A percentile compares a stretch with the other conserved stretches of the same genome.
Evolutionary conservation across 2,797 vertebrate genomes (phyloP).

Genomic region (Bryconaethiops microstoma): DNA sequence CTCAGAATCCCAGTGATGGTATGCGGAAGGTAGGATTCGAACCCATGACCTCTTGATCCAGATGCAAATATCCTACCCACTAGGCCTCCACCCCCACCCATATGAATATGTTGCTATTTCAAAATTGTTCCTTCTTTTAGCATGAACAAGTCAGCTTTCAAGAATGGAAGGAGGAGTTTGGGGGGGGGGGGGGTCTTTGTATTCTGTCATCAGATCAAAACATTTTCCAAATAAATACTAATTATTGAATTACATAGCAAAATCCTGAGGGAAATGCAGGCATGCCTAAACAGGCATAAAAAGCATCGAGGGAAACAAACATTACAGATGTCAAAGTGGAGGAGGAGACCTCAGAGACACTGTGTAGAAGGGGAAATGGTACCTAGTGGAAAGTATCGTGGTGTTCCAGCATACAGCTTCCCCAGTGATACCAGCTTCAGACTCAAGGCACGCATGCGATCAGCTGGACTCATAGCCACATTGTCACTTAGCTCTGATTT

Average conservation of each 20-base stretch:
- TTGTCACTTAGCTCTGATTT: conserved; percentile 86
- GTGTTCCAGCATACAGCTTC: conserved; percentile 92
- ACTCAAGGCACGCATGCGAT: conserved; percentile 92
- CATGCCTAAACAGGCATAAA: conserved; percentile 58
- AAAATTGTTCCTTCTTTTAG: background rate
- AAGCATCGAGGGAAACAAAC: conserved; percentile 40
- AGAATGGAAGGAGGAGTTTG: background rate
- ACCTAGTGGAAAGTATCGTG: conserved; percentile 96
- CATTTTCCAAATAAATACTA: background rate
- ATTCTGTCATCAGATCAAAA: background rate
- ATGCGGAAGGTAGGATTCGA: too few species aligned
- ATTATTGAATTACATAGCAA: background rate
- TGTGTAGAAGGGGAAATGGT: conserved; percentile 47
- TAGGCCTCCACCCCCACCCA: too few species aligned
- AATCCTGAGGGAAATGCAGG: conserved; percentile 34
- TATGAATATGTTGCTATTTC: background rate
- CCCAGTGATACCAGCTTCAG: conserved; percentile 93
- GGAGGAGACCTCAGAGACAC: conserved; percentile 51
- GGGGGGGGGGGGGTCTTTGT: background rate
- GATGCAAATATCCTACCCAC: too few species aligned
- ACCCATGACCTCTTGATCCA: too few species aligned
- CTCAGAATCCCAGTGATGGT: too few species aligned
- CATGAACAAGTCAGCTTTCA: background rate
- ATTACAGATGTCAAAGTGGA: conserved; percentile 31
- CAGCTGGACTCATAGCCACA: conserved; percentile 83